Conservation (phyloP, 2,797 vertebrate species). For the Clarias laeviceps region DNA sequence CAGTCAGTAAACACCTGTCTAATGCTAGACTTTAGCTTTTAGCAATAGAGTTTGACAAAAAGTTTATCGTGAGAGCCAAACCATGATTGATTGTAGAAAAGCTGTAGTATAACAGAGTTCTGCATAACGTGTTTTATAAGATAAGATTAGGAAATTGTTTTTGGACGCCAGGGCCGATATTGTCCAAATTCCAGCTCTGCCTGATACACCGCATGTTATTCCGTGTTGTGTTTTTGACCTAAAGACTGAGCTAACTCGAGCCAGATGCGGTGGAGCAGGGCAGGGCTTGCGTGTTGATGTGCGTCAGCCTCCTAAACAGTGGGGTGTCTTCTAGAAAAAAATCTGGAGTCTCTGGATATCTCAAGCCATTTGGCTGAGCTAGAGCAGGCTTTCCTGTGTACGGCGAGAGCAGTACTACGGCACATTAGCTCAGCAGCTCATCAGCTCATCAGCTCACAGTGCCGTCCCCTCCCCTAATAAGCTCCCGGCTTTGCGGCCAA, state of each 20-base stretch:
- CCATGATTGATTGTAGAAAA: background rate
- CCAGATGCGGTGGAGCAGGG: conserved; percentile 65
- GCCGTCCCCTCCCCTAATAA: conserved; percentile 27
- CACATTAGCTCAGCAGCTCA: conserved; percentile 72
- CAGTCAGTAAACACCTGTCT: background rate
- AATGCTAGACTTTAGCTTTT: background rate
- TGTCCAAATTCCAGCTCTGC: background rate
- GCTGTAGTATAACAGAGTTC: background rate
- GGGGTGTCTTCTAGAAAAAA: conserved; percentile 4
- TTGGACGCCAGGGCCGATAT: background rate
- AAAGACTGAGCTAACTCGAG: conserved; percentile 53
- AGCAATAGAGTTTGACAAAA: background rate
- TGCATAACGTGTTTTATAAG: background rate
- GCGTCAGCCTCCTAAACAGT: conserved; percentile 12
- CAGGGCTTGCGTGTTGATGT: conserved; percentile 55
- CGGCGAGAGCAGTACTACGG: conserved; percentile 61
- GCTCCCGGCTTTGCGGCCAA: conserved; percentile 12
- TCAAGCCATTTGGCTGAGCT: conserved; percentile 66
- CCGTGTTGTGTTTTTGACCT: conserved; percentile 53
- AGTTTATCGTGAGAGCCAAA: background rate
- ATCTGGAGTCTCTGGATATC: conserved; percentile 61
- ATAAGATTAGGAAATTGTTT: background rate
- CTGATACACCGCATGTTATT: conserved; percentile 33
- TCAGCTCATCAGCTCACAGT: conserved; percentile 20
- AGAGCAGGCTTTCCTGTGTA: conserved; percentile 60